phyloP scores from a whole-genome alignment of 1,140 invertebrate genomes.

The Saccostrea cuccullata region DNA sequence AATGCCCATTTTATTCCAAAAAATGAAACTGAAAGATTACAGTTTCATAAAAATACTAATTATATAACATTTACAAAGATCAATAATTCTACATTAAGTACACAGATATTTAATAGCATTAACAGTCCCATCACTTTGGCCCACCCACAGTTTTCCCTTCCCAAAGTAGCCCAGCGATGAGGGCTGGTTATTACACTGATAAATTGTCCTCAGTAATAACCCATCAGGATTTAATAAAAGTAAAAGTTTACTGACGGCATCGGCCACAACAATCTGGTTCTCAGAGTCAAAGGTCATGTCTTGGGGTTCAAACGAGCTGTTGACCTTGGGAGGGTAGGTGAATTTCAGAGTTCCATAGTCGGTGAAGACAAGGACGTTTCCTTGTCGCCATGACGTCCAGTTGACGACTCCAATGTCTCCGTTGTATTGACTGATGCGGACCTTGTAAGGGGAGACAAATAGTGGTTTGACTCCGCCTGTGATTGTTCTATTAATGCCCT shows the following conservation, averaged over 20 bases:
- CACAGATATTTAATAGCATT: slow-evolving; percentile 3
- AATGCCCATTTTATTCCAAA: no score
- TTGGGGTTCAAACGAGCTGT: not conserved
- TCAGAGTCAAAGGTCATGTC: not conserved
- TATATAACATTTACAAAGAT: not conserved
- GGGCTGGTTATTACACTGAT: not conserved
- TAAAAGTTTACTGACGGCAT: slow-evolving; percentile 1
- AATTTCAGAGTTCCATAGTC: slow-evolving; percentile 7
- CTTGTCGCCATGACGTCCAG: not conserved
- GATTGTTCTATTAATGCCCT: not conserved
- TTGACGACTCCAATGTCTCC: not conserved
- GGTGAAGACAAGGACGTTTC: not conserved
- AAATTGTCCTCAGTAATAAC: not conserved
- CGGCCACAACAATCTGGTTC: not conserved
- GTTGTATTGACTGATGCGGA: not conserved
- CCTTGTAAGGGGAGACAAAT: slow-evolving; percentile 5
- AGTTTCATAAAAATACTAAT: no score
- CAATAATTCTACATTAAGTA: not conserved
- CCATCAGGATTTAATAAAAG: not conserved
- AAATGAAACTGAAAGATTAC: no score
- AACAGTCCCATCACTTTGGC: not conserved
- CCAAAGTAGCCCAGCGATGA: slow-evolving; percentile 9
- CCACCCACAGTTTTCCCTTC: not conserved
- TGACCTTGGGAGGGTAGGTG: not conserved
- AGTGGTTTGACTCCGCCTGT: not conserved